Conservation (phyloP, 64 coral and sea anemone species). For the Porites lutea region DNA sequence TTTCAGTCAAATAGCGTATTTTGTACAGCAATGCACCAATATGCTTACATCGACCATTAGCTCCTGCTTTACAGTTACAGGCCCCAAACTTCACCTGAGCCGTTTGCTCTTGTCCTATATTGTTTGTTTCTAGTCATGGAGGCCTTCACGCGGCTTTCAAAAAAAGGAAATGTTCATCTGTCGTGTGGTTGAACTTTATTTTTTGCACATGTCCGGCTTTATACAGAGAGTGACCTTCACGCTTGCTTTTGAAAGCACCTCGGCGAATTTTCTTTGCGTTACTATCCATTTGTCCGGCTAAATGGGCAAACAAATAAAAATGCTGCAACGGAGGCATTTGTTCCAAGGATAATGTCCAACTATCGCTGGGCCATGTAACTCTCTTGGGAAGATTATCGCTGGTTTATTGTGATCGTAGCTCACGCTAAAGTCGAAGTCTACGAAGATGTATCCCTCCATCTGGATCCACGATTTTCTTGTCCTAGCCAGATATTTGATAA, state of each 20-base stretch:
- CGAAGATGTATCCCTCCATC: neutral
- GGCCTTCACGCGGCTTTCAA: neutral
- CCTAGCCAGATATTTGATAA: too few relatives aligned
- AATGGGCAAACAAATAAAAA: too few relatives aligned
- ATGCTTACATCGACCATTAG: conserved; percentile 26
- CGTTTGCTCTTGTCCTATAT: too few relatives aligned
- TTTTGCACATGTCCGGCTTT: neutral
- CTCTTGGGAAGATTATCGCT: neutral
- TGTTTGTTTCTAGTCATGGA: conserved; percentile 37
- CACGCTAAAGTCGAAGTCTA: neutral
- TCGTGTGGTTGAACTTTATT: neutral
- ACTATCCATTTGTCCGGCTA: too few relatives aligned
- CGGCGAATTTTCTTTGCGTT: too few relatives aligned
- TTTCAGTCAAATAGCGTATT: conserved; percentile 34
- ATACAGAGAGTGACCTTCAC: too few relatives aligned
- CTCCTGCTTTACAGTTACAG: neutral
- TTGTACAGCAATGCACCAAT: conserved; percentile 6
- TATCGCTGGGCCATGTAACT: conserved; percentile 26
- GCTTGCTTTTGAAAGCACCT: too few relatives aligned
- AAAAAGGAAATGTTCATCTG: neutral
- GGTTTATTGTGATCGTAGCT: conserved; percentile 10
- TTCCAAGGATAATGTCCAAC: conserved; percentile 41
- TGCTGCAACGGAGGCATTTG: conserved; percentile 25
- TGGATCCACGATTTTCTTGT: too few relatives aligned
- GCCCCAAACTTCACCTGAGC: neutral